Evolutionary conservation across 2,888 invertebrate species (phyloP).

Genomic region (Metacarcinus magister): DNA sequence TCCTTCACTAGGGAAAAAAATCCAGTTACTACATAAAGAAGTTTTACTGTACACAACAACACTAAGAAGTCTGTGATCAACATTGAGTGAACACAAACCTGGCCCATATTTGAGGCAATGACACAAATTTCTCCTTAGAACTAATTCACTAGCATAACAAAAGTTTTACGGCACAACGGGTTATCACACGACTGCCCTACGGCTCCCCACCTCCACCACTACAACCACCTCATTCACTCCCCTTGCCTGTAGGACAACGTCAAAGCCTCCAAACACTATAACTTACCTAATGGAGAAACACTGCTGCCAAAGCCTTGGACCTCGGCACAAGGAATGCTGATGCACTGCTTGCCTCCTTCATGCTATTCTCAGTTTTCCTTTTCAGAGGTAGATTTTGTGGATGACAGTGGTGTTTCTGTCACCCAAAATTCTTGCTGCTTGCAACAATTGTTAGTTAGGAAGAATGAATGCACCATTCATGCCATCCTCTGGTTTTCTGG

Average conservation of each 20-base stretch:
- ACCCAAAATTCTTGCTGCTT: not conserved
- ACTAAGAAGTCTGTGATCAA: not conserved
- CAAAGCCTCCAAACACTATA: not conserved
- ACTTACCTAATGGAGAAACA: not conserved
- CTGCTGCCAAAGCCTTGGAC: not conserved
- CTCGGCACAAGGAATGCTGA: not conserved
- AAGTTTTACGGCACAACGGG: not conserved
- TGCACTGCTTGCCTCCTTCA: not conserved
- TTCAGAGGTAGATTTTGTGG: not conserved
- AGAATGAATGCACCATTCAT: not conserved
- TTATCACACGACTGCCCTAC: not conserved
- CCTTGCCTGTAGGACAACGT: not conserved
- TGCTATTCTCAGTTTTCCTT: not conserved
- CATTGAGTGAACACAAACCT: not conserved
- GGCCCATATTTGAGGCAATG: not conserved
- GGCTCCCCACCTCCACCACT: not conserved
- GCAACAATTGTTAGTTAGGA: not conserved
- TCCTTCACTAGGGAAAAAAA: not conserved
- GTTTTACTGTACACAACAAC: conserved; percentile 16
- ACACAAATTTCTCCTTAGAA: conserved; percentile 18
- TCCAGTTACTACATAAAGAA: not conserved
- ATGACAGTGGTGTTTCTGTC: not conserved
- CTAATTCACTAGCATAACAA: not conserved
- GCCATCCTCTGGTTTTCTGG: not conserved
- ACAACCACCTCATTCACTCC: not conserved